Evolutionary conservation across 2,113 vertebrate genomes (phyloP).

Genomic region (Archilochus colubris): DNA sequence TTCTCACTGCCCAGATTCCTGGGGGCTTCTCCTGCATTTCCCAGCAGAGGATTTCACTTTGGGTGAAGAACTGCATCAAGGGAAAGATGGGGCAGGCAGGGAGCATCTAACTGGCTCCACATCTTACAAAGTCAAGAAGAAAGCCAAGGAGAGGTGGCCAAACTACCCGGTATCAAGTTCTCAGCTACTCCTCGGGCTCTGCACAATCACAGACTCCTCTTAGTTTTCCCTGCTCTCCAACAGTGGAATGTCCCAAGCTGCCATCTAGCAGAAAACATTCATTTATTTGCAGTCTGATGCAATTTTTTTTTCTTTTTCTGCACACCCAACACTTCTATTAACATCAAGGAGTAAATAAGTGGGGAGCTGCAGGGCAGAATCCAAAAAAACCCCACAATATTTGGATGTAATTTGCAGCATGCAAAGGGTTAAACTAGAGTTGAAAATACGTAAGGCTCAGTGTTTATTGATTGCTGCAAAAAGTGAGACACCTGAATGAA

Average conservation of each 20-base stretch:
- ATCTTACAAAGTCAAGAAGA: background rate
- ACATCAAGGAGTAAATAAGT: background rate
- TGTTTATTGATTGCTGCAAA: background rate
- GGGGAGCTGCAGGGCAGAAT: background rate
- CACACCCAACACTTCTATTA: background rate
- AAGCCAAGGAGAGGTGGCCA: background rate
- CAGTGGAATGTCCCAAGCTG: background rate
- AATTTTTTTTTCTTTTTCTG: constrained; percentile 19
- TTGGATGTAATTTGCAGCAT: background rate
- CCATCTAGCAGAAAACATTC: background rate
- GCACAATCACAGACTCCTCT: background rate
- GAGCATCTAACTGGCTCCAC: accelerated
- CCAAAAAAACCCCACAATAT: background rate
- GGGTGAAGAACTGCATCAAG: accelerated
- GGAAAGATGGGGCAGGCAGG: background rate
- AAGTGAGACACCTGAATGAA: background rate
- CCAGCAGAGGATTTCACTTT: background rate
- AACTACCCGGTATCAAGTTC: background rate
- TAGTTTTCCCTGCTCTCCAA: background rate
- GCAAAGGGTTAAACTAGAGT: background rate
- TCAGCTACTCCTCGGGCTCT: background rate
- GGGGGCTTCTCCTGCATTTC: background rate
- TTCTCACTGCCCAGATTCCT: background rate
- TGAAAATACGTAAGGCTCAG: background rate
- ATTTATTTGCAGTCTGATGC: background rate